Percentiles rank a stretch among this genome's conserved stretches.
phyloP scores from a whole-genome alignment of 1,140 invertebrate species.

The Dolichoris vasculosae region DNA sequence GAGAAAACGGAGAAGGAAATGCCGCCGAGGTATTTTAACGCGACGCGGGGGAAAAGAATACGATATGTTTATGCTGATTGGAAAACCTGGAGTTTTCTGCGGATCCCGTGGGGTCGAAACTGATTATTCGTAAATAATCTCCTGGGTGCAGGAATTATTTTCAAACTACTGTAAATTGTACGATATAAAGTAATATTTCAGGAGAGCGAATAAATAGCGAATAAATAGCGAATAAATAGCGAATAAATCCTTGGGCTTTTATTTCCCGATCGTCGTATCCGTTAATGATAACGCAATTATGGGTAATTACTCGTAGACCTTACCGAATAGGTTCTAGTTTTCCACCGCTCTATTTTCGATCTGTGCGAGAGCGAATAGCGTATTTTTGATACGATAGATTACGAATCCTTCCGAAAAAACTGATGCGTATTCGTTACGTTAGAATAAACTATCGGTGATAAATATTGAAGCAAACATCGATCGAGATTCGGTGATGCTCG shows the following conservation, averaged over 20 bases:
- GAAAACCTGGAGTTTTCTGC: neutral
- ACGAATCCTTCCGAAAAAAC: neutral
- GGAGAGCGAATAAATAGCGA: neutral
- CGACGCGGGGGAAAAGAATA: neutral
- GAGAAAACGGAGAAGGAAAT: neutral
- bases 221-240: no score
- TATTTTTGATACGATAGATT: neutral
- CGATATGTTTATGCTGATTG: conserved; percentile 33
- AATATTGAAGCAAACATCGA: neutral
- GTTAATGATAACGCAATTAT: neutral
- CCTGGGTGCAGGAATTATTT: neutral
- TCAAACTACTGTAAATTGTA: neutral
- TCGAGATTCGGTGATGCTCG: neutral
- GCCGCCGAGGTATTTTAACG: neutral
- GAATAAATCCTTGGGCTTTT: neutral
- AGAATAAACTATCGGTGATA: neutral
- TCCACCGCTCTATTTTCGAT: neutral
- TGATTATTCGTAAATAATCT: conserved; percentile 12
- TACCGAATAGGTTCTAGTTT: neutral
- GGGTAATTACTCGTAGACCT: neutral
- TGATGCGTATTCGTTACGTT: neutral
- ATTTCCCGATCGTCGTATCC: neutral
- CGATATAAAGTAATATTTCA: neutral
- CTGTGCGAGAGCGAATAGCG: no score
- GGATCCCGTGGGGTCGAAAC: neutral